Percentiles rank a stretch among this genome's conserved stretches.
Conservation (phyloP, 2,797 vertebrate genomes). For the Poeciliopsis gracilis region DNA sequence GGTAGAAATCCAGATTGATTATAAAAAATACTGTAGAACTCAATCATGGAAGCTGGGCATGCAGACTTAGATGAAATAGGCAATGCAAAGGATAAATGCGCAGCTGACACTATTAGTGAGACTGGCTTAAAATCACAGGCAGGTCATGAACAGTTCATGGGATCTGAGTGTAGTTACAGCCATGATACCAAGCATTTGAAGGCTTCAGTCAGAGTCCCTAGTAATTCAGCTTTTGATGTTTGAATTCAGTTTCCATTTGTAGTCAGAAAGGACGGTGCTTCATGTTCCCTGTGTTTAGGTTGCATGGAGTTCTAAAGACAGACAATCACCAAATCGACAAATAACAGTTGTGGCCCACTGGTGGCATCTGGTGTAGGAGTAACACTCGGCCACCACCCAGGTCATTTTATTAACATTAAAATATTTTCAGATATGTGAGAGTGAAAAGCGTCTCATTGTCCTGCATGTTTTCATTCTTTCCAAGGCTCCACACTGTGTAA, state of each 20-base stretch:
- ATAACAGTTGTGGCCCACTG: background rate
- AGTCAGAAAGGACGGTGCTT: background rate
- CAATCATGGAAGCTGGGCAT: background rate
- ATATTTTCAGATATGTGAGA: conserved; percentile 39
- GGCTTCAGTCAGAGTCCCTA: background rate
- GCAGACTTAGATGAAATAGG: background rate
- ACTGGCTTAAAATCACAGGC: background rate
- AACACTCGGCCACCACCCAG: conserved; percentile 2
- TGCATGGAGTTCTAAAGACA: conserved; percentile 12
- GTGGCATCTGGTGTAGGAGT: background rate
- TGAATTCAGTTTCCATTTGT: background rate
- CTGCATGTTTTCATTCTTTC: conserved; percentile 49
- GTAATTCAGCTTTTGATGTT: background rate
- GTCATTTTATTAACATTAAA: conserved; percentile 26
- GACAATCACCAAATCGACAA: background rate
- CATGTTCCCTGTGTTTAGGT: conserved; percentile 1
- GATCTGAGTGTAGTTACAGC: background rate
- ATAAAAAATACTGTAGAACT: background rate
- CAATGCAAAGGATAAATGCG: background rate
- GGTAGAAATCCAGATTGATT: background rate
- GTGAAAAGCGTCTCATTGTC: conserved; percentile 38
- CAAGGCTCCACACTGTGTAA: conserved; percentile 48
- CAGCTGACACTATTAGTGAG: background rate
- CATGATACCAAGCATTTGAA: background rate
- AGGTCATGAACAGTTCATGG: background rate